Conservation (phyloP, 2,888 invertebrate genomes). For the Phytoseiulus persimilis region DNA sequence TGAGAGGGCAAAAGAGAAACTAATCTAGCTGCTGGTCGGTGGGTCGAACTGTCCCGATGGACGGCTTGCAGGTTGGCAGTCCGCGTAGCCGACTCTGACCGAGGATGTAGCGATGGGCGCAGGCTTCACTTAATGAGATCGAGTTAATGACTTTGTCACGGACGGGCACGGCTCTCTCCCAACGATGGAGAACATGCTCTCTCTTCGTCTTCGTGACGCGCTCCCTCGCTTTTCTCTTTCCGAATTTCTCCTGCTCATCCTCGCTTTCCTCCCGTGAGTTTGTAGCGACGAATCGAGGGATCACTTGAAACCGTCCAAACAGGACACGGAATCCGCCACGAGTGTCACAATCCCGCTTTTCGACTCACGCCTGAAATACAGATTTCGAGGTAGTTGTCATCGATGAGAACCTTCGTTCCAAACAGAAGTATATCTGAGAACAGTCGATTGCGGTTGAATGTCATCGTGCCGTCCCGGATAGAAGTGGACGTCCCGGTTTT, state of each 20-base stretch:
- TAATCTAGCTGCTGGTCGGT: neutral
- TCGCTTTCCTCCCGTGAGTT: neutral
- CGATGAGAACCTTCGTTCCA: too few species aligned
- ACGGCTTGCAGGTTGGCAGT: neutral
- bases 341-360: too few species aligned
- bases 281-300: neutral
- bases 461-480: too few species aligned
- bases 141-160: neutral
- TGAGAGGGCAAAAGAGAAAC: neutral
- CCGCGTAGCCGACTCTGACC: neutral
- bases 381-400: too few species aligned
- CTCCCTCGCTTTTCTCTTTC: neutral
- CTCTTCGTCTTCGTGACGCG: neutral
- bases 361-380: too few species aligned
- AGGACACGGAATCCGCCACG: too few species aligned
- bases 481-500: too few species aligned
- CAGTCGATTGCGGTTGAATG: too few species aligned
- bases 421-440: too few species aligned
- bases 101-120: neutral
- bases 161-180: neutral
- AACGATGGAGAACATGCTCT: neutral
- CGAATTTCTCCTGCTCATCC: neutral
- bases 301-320: too few species aligned
- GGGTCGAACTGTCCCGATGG: too few species aligned
- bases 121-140: neutral